These are phyloP conservation scores for Pectinophora gossypiella DNA, from an alignment of 1,140 invertebrate genomes.

Conservation along the genomic window DNA sequence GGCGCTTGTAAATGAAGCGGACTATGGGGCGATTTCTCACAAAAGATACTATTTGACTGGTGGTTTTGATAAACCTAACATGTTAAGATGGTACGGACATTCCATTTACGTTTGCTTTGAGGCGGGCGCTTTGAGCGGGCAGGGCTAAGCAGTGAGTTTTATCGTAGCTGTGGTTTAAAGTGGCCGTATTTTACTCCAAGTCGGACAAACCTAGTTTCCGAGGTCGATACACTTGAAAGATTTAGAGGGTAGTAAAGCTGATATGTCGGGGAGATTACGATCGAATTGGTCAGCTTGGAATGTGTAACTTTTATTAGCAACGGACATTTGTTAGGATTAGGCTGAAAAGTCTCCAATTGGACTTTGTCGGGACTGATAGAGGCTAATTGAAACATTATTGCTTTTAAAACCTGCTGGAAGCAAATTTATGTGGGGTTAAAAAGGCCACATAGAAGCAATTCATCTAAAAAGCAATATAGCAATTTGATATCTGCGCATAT, in stretches of 20 bases:
- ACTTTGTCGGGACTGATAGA: too few species aligned
- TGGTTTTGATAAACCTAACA: conserved; percentile 14
- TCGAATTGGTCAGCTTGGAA: not conserved
- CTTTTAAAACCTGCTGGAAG: too few species aligned
- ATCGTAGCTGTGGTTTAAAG: conserved; percentile 6
- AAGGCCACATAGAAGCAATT: too few species aligned
- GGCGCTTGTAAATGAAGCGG: conserved; percentile 14
- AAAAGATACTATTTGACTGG: conserved; percentile 6
- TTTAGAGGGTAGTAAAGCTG: not conserved
- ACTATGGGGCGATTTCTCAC: not conserved
- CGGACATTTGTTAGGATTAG: not conserved
- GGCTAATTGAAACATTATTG: too few species aligned
- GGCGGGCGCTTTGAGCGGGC: conserved; percentile 11
- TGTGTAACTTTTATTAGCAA: not conserved
- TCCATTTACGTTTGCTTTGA: conserved; percentile 20
- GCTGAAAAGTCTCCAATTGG: not conserved
- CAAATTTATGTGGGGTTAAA: too few species aligned
- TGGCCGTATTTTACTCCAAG: conserved; percentile 8
- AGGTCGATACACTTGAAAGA: conserved; percentile 6
- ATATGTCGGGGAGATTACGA: not conserved
- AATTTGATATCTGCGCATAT: too few species aligned
- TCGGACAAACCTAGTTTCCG: conserved; percentile 8
- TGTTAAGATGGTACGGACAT: conserved; percentile 19
- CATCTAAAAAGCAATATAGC: too few species aligned
- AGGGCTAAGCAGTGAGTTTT: not conserved